phyloP scores from a whole-genome alignment of 2,888 invertebrate species.

The Xylophagus ater region DNA sequence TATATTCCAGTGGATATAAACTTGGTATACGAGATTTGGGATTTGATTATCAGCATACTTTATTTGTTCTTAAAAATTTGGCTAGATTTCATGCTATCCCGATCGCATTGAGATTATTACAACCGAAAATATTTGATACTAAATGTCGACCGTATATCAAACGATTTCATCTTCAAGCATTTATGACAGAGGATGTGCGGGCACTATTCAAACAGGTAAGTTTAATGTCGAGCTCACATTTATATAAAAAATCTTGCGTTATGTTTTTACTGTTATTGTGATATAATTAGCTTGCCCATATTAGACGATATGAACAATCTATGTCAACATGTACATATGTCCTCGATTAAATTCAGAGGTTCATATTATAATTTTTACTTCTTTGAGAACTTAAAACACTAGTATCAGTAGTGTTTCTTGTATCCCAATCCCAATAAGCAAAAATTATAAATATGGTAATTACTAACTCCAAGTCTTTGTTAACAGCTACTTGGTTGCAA shows the following conservation, averaged over 20 bases:
- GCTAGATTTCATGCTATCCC: slow-evolving; percentile 49
- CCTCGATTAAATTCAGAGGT: too few species aligned
- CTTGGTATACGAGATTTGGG: slow-evolving; percentile 42
- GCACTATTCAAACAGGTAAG: slow-evolving; percentile 11
- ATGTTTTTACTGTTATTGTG: not conserved
- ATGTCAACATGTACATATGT: too few species aligned
- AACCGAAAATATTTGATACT: slow-evolving; percentile 39
- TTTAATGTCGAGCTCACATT: not conserved
- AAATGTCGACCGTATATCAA: slow-evolving; percentile 36
- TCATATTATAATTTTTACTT: too few species aligned
- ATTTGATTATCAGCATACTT: slow-evolving; percentile 42
- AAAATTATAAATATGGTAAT: too few species aligned
- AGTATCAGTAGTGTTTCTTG: too few species aligned
- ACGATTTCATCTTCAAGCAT: slow-evolving; percentile 24
- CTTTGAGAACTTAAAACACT: too few species aligned
- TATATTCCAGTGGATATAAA: slow-evolving; percentile 42
- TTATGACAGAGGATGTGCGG: slow-evolving; percentile 8
- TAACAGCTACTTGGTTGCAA: too few species aligned
- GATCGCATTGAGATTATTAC: slow-evolving; percentile 42
- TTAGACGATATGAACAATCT: too few species aligned
- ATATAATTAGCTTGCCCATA: too few species aligned
- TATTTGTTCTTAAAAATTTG: slow-evolving; percentile 40
- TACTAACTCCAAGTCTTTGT: too few species aligned
- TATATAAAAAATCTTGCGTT: not conserved
- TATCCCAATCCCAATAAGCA: too few species aligned